phyloP scores from a whole-genome alignment of 2,797 vertebrate species.

The Myiotriccus ornatus region DNA sequence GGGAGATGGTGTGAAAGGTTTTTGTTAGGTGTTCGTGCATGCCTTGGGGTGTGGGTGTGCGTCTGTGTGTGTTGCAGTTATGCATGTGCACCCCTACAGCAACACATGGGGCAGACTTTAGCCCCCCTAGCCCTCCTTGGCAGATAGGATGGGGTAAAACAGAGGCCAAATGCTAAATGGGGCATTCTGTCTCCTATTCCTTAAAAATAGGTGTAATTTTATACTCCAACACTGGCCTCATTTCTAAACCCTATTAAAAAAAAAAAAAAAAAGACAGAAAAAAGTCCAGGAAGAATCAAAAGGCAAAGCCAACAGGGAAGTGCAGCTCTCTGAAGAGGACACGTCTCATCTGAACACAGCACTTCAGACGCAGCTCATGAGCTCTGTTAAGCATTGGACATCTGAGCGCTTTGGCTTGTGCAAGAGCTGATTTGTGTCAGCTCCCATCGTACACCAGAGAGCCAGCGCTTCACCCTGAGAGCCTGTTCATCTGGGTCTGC shows the following conservation, averaged over 20 bases:
- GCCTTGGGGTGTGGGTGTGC: not conserved
- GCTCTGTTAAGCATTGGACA: not conserved
- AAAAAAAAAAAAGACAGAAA: not conserved
- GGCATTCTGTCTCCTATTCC: not conserved
- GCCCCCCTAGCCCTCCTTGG: not conserved
- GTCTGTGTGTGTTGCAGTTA: not conserved
- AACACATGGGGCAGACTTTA: accelerated
- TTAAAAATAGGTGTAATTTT: not conserved
- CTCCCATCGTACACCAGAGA: not conserved
- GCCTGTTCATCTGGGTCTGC: not conserved
- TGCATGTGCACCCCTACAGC: not conserved
- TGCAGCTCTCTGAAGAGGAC: not conserved
- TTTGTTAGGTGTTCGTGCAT: not conserved
- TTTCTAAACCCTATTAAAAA: not conserved
- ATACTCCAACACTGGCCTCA: not conserved
- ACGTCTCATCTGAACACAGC: not conserved
- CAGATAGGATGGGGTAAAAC: not conserved
- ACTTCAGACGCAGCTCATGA: not conserved
- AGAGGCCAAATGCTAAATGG: not conserved
- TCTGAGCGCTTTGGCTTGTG: accelerated
- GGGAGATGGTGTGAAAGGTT: not conserved
- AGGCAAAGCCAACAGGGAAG: not conserved
- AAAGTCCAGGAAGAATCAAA: not conserved
- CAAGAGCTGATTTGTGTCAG: not conserved
- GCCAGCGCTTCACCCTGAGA: accelerated